A percentile compares a stretch with the other conserved stretches of the same genome.
phyloP scores from a whole-genome alignment of 1,140 invertebrate species.

The Tetramorium simillimum region DNA sequence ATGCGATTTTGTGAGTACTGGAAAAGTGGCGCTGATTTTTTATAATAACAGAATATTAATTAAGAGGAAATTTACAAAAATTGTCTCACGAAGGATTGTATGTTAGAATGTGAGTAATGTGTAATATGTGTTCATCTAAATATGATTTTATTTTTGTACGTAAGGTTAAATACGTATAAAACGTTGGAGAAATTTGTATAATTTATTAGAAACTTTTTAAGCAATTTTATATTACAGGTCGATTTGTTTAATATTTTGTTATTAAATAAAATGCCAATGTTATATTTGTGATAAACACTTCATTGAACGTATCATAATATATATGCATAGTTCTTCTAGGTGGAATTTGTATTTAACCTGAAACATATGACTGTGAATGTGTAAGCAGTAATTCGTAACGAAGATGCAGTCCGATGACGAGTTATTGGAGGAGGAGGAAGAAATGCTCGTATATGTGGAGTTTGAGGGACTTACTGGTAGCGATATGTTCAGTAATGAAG shows the following conservation, averaged over 20 bases:
- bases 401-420: slow-evolving; percentile 70
- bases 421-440: slow-evolving; percentile 78
- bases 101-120: too few relatives aligned
- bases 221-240: too few relatives aligned
- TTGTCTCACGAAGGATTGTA: too few relatives aligned
- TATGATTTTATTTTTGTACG: too few relatives aligned
- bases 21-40: too few relatives aligned
- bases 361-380: background rate
- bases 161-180: too few relatives aligned
- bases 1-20: too few relatives aligned
- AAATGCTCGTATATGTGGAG: slow-evolving; percentile 83
- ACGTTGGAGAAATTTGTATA: too few relatives aligned
- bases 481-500: slow-evolving; percentile 76
- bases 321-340: background rate
- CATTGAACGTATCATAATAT: background rate
- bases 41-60: too few relatives aligned
- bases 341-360: background rate
- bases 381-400: background rate
- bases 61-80: too few relatives aligned
- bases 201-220: too few relatives aligned
- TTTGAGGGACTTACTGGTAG: slow-evolving; percentile 79
- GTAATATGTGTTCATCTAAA: too few relatives aligned
- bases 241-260: background rate
- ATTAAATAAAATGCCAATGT: background rate
- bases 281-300: background rate